Evolutionary conservation across 2,113 vertebrate species (phyloP).

Genomic region (Girardinichthys multiradiatus): DNA sequence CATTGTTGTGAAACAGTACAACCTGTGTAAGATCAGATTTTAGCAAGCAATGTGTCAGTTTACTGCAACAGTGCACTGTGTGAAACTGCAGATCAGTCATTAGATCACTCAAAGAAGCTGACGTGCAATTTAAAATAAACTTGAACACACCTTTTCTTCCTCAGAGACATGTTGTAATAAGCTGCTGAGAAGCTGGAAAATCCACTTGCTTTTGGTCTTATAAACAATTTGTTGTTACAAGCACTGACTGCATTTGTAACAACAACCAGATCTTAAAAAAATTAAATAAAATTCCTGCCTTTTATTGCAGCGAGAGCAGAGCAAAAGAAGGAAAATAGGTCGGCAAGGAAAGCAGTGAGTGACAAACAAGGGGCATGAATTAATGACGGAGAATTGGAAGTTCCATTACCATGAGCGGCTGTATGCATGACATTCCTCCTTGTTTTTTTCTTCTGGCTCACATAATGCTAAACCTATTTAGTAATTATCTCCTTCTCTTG

Average conservation of each 20-base stretch:
- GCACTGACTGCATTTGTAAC: slow-evolving; percentile 3
- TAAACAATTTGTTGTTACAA: slow-evolving; percentile 55
- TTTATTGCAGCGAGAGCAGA: slow-evolving; percentile 28
- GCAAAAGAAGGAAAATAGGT: slow-evolving; percentile 35
- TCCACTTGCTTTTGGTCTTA: slow-evolving; percentile 8
- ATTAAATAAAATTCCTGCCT: slow-evolving; percentile 7
- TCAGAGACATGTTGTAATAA: slow-evolving; percentile 38
- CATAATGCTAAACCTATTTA: slow-evolving; percentile 9
- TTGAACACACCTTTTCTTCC: neutral
- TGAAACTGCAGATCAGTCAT: too few relatives aligned
- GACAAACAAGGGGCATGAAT: slow-evolving; percentile 45
- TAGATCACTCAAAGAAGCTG: neutral
- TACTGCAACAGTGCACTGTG: too few relatives aligned
- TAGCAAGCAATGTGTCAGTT: neutral
- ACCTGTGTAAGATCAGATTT: neutral
- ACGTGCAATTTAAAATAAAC: neutral
- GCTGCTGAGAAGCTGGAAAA: slow-evolving; percentile 1
- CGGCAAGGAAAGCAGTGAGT: slow-evolving; percentile 32
- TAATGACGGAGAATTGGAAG: slow-evolving; percentile 45
- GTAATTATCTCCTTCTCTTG: neutral
- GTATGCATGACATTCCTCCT: slow-evolving; percentile 16
- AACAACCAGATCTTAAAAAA: slow-evolving; percentile 25
- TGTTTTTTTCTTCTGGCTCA: slow-evolving; percentile 3
- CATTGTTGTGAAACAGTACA: neutral
- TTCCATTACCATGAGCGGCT: slow-evolving; percentile 9